Evolutionary conservation across 2,888 invertebrate species (phyloP), one percentile per base, ranked within the genome.

Genomic region (Ophion ellenae): DNA sequence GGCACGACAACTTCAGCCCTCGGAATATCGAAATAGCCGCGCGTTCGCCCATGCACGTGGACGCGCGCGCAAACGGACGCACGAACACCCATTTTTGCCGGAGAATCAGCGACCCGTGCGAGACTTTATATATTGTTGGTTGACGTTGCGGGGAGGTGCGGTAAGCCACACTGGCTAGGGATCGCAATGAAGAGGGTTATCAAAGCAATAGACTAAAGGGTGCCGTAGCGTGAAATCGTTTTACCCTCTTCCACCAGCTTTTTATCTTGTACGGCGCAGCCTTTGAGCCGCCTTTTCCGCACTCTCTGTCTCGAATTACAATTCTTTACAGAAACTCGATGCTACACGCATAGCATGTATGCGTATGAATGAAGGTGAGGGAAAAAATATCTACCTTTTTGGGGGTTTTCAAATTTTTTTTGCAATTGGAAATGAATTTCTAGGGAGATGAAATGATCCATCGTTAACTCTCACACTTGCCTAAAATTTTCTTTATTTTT

Each of bases 151-250:
- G 69, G 45, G 71, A 71, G 80, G 59, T 61, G 69, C 28, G 77
- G n/a, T 69, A 53, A 75, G 73, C 64, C 74, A 53, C 63, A 76
- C 74, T 59, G 40, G 71, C 53, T 45, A 45, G 40, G 53, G 74
- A 63, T 76, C 61, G 40, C 75, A 81, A 81, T 81, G 78, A 81
- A 73, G 77, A 73, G 77, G 81, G 77, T 86, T 86, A 86, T 77
- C 86, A 81, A 89, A 88, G 82, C 86, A 87, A 86, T 90, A 89
- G 87, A 88, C 88, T 88, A 86, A 53, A 89, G 90, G 89, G 88
- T 88, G 88, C 78, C 87, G 81, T 88, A 87, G 87, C 89, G 89
- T 91, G 87, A 92, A 92, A 92, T 92, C 90, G 88, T 87, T 87
- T 91, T 87, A 85, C 88, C 87, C 82, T 84, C 83, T 76, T 85